Base-by-base conservation (phyloP, 2,113 vertebrate genomes). In the Candoia aspera region DNA sequence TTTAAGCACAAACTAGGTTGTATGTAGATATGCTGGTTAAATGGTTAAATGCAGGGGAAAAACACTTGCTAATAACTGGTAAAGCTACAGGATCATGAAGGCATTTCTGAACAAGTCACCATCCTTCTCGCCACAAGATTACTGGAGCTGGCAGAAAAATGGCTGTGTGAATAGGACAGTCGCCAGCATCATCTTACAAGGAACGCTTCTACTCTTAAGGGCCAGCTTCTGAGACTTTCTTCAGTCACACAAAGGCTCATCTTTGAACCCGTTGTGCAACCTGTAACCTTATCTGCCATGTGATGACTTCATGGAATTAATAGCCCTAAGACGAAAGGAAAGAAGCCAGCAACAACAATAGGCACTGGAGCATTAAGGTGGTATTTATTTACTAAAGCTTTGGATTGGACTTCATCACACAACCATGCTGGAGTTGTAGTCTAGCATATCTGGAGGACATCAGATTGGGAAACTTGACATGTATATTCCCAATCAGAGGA, bases 271-370 rank as follows among this genome's bases (percentile, higher is more conserved):
- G 33, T 86, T 87, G 33, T 91, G 85, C 64, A 91, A 73, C 60
- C 53, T 91, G 60, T 29, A 87, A 87, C 90, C 58, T 54, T 60
- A 91, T 91, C 46, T 86, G 19, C 90, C 85, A 57, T 12, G 21
- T 73, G 60, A 57, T 10, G 12, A 46, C 53, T 46, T 79, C 86
- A 91, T 87, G 62, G 26, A 64, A 91, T 87, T 58, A 58, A 58
- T 26, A 73, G 54, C 11, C 62, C 58, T 64, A 29, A 87, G 49
- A 73, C n/a, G 53, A 87, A 79, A 87, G 90, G 49, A 87, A 73
- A 91, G 60, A 37, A 55, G n/a, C 84, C 49, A 86, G 49, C 57
- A 91, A 49, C 42, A 86, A n/a, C 42, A 64, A 62, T 29, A 57
- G 64, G 33, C 23, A 57, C 33, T 26, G 86, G 8, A 79, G 9